Percentiles rank a stretch among this genome's conserved stretches.
Evolutionary conservation across 2,113 vertebrate species (phyloP).

Genomic region (Odontophorus gujanensis): DNA sequence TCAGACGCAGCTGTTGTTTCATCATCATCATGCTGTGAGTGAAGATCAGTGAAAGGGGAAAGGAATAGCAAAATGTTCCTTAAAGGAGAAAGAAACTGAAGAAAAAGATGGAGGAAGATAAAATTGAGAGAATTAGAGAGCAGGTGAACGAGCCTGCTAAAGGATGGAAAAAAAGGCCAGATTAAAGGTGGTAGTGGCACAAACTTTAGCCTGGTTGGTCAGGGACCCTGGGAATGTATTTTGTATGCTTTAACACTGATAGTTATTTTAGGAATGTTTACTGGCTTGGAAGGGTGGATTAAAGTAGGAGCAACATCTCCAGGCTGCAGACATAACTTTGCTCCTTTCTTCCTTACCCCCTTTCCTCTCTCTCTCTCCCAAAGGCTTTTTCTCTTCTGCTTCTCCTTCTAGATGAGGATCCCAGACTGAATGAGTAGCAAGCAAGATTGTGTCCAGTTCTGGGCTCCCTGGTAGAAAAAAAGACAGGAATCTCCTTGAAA

Average conservation of each 20-base stretch:
- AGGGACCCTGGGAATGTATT: neutral
- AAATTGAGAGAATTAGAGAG: neutral
- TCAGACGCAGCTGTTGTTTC: neutral
- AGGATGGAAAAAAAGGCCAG: neutral
- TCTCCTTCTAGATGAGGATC: neutral
- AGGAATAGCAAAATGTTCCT: neutral
- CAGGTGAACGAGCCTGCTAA: fast-evolving
- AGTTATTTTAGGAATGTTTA: neutral
- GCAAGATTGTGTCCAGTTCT: neutral
- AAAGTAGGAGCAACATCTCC: neutral
- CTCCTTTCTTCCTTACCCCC: neutral
- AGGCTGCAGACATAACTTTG: neutral
- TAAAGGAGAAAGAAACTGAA: neutral
- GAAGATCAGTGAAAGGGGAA: neutral
- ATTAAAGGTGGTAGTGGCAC: neutral
- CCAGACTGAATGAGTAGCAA: neutral
- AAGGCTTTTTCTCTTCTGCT: neutral
- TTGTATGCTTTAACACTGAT: neutral
- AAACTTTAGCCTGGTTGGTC: neutral
- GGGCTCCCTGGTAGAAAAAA: too few relatives aligned
- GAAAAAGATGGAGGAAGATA: neutral
- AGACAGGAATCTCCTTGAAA: too few relatives aligned
- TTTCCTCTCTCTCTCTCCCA: neutral
- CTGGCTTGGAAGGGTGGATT: neutral
- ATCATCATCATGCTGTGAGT: neutral